These are phyloP conservation scores for Spizella passerina DNA, from an alignment of 2,797 vertebrate genomes.

Conservation along the genomic window DNA sequence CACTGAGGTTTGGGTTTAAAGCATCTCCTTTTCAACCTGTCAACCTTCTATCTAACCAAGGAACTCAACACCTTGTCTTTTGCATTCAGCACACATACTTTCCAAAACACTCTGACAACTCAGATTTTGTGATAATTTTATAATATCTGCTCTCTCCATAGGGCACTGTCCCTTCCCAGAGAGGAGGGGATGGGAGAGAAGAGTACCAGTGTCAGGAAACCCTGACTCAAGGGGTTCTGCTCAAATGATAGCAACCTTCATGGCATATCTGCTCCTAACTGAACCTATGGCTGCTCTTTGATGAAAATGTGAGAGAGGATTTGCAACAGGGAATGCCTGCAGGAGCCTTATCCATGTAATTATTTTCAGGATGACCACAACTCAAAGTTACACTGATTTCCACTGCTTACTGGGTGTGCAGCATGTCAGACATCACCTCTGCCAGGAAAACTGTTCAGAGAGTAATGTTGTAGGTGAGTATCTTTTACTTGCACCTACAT, in stretches of 20 bases:
- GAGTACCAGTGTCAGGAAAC: not conserved
- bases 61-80: not conserved
- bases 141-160: not conserved
- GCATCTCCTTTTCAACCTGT: not conserved
- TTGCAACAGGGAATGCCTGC: not conserved
- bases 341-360: not conserved
- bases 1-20: not conserved
- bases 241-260: rapidly evolving
- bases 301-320: not conserved
- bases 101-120: not conserved
- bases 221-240: not conserved
- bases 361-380: not conserved
- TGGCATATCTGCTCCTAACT: not conserved
- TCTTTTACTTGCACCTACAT: not conserved
- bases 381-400: not conserved
- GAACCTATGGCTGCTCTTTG: not conserved
- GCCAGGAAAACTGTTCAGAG: not conserved
- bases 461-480: not conserved
- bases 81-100: not conserved
- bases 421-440: not conserved
- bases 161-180: not conserved
- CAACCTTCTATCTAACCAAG: not conserved
- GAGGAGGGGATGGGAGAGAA: not conserved
- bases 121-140: not conserved
- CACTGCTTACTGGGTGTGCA: not conserved